A percentile compares a stretch with the other conserved stretches of the same genome.
Conservation (phyloP, 1,140 invertebrate species). For the Belonocnema kinseyi region DNA sequence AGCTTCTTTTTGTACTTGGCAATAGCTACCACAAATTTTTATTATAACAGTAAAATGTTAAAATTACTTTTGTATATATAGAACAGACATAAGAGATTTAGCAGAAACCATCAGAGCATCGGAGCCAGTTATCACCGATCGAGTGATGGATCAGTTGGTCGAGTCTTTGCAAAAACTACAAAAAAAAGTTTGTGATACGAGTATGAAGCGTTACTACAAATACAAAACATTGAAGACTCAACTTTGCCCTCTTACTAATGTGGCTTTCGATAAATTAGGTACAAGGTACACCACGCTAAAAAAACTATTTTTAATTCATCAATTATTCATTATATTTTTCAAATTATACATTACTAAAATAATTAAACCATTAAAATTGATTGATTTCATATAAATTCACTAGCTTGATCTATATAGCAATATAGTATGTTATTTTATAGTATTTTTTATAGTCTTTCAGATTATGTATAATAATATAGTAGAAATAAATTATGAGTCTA, state of each 20-base stretch:
- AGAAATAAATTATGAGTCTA: too few relatives aligned
- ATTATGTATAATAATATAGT: too few relatives aligned
- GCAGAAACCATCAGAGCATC: conserved; percentile 72
- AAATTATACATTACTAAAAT: too few relatives aligned
- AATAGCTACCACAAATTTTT: too few relatives aligned
- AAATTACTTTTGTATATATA: conserved; percentile 54
- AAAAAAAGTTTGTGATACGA: conserved; percentile 73
- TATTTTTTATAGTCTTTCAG: too few relatives aligned
- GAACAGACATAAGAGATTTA: conserved; percentile 77
- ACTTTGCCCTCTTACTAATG: conserved; percentile 86
- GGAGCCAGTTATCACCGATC: conserved; percentile 77
- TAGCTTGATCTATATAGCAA: too few relatives aligned
- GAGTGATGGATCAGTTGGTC: conserved; percentile 77
- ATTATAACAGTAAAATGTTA: too few relatives aligned
- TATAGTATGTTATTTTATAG: too few relatives aligned
- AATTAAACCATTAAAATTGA: too few relatives aligned
- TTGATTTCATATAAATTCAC: too few relatives aligned
- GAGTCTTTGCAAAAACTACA: conserved; percentile 76
- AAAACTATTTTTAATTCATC: not conserved
- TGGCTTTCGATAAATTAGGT: conserved; percentile 79
- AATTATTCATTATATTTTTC: not conserved
- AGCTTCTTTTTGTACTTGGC: too few relatives aligned
- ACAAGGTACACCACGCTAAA: conserved; percentile 64
- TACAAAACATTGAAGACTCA: conserved; percentile 84
- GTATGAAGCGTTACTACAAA: conserved; percentile 80